These are phyloP conservation scores for Cantharis rustica DNA, from an alignment of 2,888 invertebrate genomes.

Conservation along the genomic window DNA sequence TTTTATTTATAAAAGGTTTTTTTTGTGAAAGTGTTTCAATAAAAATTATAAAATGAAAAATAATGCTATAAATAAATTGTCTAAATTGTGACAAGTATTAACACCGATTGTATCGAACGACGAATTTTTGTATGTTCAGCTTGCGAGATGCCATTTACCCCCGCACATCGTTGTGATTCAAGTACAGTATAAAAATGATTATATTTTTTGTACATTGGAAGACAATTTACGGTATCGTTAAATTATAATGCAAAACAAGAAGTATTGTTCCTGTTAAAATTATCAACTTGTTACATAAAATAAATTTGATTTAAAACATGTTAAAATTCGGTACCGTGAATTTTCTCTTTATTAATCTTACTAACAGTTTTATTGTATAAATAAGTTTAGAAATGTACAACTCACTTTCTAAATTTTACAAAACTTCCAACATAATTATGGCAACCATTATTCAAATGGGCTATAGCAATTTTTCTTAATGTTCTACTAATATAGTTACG, in stretches of 20 bases:
- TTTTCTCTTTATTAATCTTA: background rate
- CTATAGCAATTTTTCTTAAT: slow-evolving; percentile 42
- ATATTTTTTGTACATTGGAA: slow-evolving; percentile 25
- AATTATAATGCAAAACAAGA: background rate
- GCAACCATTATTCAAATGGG: slow-evolving; percentile 6
- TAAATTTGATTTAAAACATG: background rate
- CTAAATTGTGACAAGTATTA: slow-evolving; percentile 6
- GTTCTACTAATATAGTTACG: slow-evolving; percentile 49
- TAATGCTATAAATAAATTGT: background rate
- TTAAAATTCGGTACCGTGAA: background rate
- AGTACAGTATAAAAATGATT: slow-evolving; percentile 18
- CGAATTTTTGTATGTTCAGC: slow-evolving; percentile 25
- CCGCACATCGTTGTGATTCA: slow-evolving; percentile 32
- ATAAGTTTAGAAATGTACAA: background rate
- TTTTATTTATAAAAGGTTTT: slow-evolving; percentile 2
- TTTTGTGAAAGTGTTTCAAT: background rate
- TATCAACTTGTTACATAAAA: background rate
- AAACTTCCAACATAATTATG: background rate
- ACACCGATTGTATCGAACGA: slow-evolving; percentile 23
- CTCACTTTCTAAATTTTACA: background rate
- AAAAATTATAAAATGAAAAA: background rate
- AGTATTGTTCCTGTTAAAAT: background rate
- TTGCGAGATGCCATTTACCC: slow-evolving; percentile 29
- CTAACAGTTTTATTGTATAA: background rate
- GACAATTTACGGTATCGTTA: slow-evolving; percentile 22